Evolutionary conservation across 2,888 invertebrate species (phyloP).

Genomic region (Arrhopalites spinosus): DNA sequence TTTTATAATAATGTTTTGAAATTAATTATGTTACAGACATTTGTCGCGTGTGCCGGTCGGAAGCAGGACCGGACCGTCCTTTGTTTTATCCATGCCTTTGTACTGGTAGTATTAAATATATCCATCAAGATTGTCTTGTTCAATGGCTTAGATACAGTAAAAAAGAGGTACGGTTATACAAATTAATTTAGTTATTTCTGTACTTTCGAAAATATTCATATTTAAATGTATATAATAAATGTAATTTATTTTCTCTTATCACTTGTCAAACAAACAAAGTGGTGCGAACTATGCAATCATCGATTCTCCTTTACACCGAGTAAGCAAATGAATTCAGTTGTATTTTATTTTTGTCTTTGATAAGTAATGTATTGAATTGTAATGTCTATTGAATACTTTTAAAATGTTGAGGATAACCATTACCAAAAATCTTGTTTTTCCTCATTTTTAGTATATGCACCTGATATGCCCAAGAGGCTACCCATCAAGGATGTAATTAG

Average conservation of each 20-base stretch:
- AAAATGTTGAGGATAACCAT: background rate
- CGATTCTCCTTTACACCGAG: slow-evolving; percentile 96
- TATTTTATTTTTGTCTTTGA: background rate
- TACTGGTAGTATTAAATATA: slow-evolving; percentile 98
- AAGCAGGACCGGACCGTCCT: slow-evolving; percentile 87
- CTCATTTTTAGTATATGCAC: slow-evolving; percentile 95
- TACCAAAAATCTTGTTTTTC: too few relatives aligned
- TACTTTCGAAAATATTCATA: too few relatives aligned
- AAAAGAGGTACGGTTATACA: too few relatives aligned
- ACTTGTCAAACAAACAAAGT: too few relatives aligned
- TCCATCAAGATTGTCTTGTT: slow-evolving; percentile 96
- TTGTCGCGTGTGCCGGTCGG: slow-evolving; percentile 96
- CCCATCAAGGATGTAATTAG: slow-evolving; percentile 90
- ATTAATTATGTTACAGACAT: slow-evolving; percentile 71
- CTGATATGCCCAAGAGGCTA: slow-evolving; percentile 97
- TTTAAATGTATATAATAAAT: too few relatives aligned
- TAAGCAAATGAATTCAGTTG: too few relatives aligned
- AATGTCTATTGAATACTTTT: background rate
- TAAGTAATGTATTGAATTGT: background rate
- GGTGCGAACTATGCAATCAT: slow-evolving; percentile 97
- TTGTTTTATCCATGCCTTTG: slow-evolving; percentile 98
- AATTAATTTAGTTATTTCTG: too few relatives aligned
- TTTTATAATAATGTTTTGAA: too few relatives aligned
- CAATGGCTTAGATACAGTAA: slow-evolving; percentile 99
- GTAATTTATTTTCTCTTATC: too few relatives aligned